Conservation (phyloP, 2,888 invertebrate species). For the Diarsia dahlii region DNA sequence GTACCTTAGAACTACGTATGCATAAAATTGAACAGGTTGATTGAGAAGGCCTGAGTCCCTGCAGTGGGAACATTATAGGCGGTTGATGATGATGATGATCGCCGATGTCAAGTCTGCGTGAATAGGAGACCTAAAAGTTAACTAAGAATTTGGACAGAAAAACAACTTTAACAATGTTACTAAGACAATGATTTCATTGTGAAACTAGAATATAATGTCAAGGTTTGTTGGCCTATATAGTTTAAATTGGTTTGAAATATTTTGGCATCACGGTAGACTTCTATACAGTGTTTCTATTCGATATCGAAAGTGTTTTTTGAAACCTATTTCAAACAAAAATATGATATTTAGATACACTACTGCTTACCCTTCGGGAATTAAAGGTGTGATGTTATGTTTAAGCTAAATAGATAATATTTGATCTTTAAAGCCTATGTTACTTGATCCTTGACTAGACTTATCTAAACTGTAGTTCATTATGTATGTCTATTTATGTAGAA, state of each 20-base stretch:
- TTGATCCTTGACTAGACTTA: constrained; percentile 23
- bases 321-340: not conserved
- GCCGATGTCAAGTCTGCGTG: not conserved
- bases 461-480: constrained; percentile 3
- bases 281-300: not conserved
- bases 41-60: too few species aligned
- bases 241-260: not conserved
- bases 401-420: too few species aligned
- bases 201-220: constrained; percentile 6
- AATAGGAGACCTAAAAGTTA: not conserved
- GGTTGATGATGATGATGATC: not conserved
- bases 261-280: not conserved
- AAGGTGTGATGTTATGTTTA: too few species aligned
- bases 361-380: too few species aligned
- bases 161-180: not conserved
- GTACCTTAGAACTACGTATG: too few species aligned
- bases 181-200: not conserved
- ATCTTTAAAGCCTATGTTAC: too few species aligned
- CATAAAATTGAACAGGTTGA: too few species aligned
- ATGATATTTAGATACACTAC: not conserved
- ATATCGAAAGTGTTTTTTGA: not conserved
- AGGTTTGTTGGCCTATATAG: not conserved
- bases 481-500: constrained; percentile 24
- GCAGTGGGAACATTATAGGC: too few species aligned
- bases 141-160: not conserved